phyloP scores from a whole-genome alignment of 2,113 vertebrate species.

The Illadopsis cleaveri region DNA sequence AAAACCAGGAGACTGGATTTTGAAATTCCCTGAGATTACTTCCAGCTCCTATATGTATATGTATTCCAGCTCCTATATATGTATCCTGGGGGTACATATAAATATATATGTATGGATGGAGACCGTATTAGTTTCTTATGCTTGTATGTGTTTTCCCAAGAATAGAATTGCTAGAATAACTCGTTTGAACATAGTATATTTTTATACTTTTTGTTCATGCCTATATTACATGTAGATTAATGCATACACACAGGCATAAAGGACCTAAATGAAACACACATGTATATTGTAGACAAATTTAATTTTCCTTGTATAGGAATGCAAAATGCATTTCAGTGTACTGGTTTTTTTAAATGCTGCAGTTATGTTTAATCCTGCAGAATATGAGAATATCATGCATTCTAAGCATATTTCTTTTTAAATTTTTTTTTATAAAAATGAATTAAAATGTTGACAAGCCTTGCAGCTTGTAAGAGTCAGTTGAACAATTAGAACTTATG shows the following conservation, averaged over 20 bases:
- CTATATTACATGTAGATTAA: not conserved
- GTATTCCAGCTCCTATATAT: not conserved
- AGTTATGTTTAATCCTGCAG: not conserved
- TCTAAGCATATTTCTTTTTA: constrained; percentile 4
- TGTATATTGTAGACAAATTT: not conserved
- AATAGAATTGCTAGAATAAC: not conserved
- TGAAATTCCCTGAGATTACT: not conserved
- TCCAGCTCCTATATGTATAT: not conserved
- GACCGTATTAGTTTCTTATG: not conserved
- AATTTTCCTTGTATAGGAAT: not conserved
- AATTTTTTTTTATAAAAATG: not conserved
- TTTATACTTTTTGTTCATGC: not conserved
- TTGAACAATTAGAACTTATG: not conserved
- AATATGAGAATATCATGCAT: not conserved
- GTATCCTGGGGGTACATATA: not conserved
- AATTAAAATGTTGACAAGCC: constrained; percentile 1
- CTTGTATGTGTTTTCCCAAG: not conserved
- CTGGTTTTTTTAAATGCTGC: not conserved
- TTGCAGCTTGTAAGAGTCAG: not conserved
- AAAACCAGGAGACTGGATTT: not conserved
- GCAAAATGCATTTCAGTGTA: not conserved
- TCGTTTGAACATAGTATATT: not conserved
- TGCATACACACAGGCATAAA: not conserved
- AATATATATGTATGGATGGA: not conserved
- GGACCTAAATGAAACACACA: not conserved